A percentile compares a stretch with the other conserved stretches of the same genome.
These are phyloP conservation scores for Clamator glandarius DNA, from an alignment of 2,797 vertebrate genomes.

Conservation along the genomic window DNA sequence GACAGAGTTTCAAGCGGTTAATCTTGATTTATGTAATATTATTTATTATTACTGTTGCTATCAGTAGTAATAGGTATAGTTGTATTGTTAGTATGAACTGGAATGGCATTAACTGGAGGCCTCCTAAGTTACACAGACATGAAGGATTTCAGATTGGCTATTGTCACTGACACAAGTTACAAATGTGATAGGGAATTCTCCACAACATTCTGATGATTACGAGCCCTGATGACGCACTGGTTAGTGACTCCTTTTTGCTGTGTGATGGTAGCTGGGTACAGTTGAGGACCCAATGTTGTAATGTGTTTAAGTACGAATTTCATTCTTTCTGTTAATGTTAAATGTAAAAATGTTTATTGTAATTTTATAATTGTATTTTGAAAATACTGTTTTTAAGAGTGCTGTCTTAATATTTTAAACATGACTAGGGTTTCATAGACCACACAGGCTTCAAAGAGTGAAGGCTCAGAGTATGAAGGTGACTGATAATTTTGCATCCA, in stretches of 20 bases:
- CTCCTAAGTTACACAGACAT: not conserved
- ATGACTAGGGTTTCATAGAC: not conserved
- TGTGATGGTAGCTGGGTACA: not conserved
- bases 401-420: not conserved
- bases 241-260: not conserved
- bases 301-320: not conserved
- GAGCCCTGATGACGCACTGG: not conserved
- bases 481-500: not conserved
- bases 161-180: not conserved
- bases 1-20: not conserved
- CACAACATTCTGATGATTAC: not conserved
- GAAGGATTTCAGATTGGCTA: not conserved
- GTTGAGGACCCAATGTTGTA: not conserved
- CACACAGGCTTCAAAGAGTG: not conserved
- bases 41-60: not conserved
- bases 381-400: not conserved
- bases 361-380: not conserved
- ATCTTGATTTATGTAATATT: not conserved
- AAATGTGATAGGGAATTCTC: not conserved
- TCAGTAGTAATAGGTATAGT: not conserved
- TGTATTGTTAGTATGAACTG: not conserved
- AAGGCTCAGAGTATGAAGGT: not conserved
- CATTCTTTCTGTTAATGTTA: not conserved
- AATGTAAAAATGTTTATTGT: not conserved
- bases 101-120: not conserved